Conservation (phyloP, 2,113 vertebrate species). For the Coryphaenoides rupestris region DNA sequence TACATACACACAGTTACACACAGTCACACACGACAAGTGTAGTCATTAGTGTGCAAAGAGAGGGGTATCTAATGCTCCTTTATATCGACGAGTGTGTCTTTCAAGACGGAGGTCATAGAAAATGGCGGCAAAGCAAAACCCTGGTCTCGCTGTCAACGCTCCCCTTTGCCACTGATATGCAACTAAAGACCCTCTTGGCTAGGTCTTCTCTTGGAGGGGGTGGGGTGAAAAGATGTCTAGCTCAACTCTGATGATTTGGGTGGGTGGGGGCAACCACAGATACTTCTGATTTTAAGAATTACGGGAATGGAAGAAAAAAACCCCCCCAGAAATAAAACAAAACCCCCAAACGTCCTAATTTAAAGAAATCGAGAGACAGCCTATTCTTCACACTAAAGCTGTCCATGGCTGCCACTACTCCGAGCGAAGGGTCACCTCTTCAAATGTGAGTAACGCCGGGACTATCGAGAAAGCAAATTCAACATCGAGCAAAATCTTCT, state of each 20-base stretch:
- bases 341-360: constrained; percentile 38
- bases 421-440: constrained; percentile 88
- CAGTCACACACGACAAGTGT: constrained; percentile 47
- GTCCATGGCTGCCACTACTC: constrained; percentile 78
- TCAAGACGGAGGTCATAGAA: constrained; percentile 24
- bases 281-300: constrained; percentile 54
- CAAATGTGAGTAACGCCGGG: constrained; percentile 82
- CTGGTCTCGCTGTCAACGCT: constrained; percentile 15
- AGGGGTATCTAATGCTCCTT: constrained; percentile 34
- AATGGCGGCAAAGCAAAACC: constrained; percentile 33
- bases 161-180: constrained; percentile 46
- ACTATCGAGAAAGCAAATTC: constrained; percentile 37
- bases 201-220: constrained; percentile 44
- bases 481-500: constrained; percentile 61
- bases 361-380: constrained; percentile 64
- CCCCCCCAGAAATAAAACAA: constrained; percentile 39
- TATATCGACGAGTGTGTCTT: constrained; percentile 36
- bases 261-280: constrained; percentile 29
- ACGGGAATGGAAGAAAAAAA: constrained; percentile 35
- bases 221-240: constrained; percentile 55
- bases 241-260: constrained; percentile 26
- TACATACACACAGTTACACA: constrained; percentile 18
- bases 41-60: constrained; percentile 26
- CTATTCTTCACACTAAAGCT: constrained; percentile 89
- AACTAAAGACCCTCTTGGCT: constrained; percentile 37